These are phyloP conservation scores for Suillia variegata DNA, from an alignment of 2,888 invertebrate genomes.

Conservation along the genomic window DNA sequence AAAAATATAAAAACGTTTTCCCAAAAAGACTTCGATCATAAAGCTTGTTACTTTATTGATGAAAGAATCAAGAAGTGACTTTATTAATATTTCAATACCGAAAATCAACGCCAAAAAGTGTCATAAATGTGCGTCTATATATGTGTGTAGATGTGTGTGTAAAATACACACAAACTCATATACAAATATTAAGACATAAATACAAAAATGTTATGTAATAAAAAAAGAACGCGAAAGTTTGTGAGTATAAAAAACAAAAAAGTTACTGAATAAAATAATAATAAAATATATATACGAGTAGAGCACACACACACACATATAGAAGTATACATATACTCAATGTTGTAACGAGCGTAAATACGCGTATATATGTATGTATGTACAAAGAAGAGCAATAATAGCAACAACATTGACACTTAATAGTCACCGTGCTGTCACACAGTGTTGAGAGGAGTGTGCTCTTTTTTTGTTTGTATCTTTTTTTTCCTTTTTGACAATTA, in stretches of 20 bases:
- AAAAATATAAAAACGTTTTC: too few relatives aligned
- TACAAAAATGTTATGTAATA: conserved; percentile 50
- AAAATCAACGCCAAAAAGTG: background rate
- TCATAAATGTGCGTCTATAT: background rate
- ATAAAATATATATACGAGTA: background rate
- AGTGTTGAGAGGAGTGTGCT: background rate
- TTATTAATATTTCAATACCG: conserved; percentile 1
- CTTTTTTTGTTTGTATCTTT: too few relatives aligned
- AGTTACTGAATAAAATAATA: background rate
- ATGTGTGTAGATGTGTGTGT: background rate
- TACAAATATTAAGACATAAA: conserved; percentile 49
- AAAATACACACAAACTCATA: conserved; percentile 19
- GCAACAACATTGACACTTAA: conserved; percentile 17
- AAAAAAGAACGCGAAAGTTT: background rate
- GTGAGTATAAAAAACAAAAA: background rate
- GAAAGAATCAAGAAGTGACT: too few relatives aligned
- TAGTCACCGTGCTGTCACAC: conserved; percentile 7
- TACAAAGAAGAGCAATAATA: conserved; percentile 4
- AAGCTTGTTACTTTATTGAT: too few relatives aligned
- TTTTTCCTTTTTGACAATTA: conserved; percentile 33
- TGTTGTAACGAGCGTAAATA: too few relatives aligned
- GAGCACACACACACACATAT: conserved; percentile 24
- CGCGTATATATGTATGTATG: too few relatives aligned
- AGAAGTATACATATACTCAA: conserved; percentile 23
- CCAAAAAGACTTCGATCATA: too few relatives aligned